Evolutionary conservation across 2,113 vertebrate genomes (phyloP).

Genomic region (Gulo gulo): DNA sequence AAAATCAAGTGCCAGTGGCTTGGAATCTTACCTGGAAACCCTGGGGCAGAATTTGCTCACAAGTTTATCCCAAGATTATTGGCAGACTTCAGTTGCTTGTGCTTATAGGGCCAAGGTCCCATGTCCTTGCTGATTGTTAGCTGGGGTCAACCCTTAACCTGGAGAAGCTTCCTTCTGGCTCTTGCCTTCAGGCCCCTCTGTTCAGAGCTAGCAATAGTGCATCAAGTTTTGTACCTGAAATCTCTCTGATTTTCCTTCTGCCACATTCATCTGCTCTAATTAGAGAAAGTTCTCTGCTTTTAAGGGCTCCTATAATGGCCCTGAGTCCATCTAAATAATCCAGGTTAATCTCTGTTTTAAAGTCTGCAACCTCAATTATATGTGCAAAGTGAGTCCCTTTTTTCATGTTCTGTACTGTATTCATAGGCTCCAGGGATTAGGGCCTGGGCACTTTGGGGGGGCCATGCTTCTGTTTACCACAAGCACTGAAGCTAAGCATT

Average conservation of each 20-base stretch:
- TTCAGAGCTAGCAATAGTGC: background rate
- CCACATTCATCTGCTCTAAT: background rate
- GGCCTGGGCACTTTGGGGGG: background rate
- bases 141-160: background rate
- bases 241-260: background rate
- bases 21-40: background rate
- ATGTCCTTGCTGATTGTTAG: background rate
- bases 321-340: background rate
- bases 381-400: background rate
- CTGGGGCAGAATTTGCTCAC: background rate
- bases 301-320: background rate
- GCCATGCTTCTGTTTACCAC: background rate
- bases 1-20: background rate
- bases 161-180: background rate
- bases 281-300: background rate
- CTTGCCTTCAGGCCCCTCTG: background rate
- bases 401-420: background rate
- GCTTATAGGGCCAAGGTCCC: background rate
- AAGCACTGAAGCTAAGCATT: background rate
- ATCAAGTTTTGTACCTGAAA: background rate
- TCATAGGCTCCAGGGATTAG: background rate
- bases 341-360: background rate
- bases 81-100: background rate
- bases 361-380: background rate
- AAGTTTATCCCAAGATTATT: background rate